Percentiles rank a stretch among this genome's conserved stretches.
These are phyloP conservation scores for Catocala nupta DNA, from an alignment of 2,888 invertebrate species.

Conservation along the genomic window DNA sequence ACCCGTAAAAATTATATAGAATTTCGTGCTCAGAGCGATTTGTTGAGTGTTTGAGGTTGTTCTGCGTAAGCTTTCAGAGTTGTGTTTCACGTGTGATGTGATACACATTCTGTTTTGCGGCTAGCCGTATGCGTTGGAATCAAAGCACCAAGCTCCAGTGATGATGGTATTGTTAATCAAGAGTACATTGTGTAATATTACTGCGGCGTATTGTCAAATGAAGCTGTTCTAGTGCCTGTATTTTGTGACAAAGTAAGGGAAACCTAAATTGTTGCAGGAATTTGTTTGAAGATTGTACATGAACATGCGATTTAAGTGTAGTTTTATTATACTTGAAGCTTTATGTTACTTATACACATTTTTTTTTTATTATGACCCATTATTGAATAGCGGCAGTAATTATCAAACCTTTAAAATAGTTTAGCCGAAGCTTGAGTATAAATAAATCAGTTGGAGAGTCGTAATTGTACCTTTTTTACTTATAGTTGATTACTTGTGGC, in stretches of 20 bases:
- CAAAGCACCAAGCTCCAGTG: conserved; percentile 37
- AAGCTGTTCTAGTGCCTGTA: conserved; percentile 4
- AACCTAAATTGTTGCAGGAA: conserved; percentile 3
- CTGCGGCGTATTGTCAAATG: conserved; percentile 20
- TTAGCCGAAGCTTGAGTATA: too few relatives aligned
- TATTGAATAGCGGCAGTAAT: too few relatives aligned
- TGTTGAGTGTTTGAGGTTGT: conserved; percentile 32
- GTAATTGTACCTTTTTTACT: too few relatives aligned
- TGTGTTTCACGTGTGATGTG: conserved; percentile 27
- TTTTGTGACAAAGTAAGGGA: conserved; percentile 30
- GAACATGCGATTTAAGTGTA: neutral
- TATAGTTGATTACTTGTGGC: too few relatives aligned
- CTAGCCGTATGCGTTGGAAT: conserved; percentile 28
- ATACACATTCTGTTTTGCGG: conserved; percentile 37
- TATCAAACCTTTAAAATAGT: too few relatives aligned
- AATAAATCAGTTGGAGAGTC: too few relatives aligned
- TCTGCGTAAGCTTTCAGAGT: conserved; percentile 24
- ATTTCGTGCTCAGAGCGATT: conserved; percentile 15
- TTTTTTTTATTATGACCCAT: too few relatives aligned
- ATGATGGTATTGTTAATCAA: conserved; percentile 50
- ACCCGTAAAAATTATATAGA: neutral
- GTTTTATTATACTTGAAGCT: too few relatives aligned
- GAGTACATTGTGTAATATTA: conserved; percentile 46
- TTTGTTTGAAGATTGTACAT: neutral
- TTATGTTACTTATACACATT: too few relatives aligned